These are phyloP conservation scores for Lottia scabra DNA, from an alignment of 2,888 invertebrate genomes.

Conservation along the genomic window DNA sequence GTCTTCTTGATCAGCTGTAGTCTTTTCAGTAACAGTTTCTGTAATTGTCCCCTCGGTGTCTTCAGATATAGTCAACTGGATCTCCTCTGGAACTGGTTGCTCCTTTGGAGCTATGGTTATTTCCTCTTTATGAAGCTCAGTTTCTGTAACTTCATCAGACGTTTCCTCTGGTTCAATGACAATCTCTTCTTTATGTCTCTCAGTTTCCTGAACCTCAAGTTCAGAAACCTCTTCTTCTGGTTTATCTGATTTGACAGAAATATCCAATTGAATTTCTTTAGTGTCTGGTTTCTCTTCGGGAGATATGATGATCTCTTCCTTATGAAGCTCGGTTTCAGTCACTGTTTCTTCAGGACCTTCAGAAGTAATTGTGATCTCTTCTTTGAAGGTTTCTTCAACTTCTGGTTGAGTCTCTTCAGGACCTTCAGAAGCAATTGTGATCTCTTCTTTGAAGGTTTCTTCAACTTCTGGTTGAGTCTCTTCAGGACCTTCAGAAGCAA, in stretches of 20 bases:
- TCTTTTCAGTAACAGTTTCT: conserved; percentile 8
- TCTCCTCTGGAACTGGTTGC: too few relatives aligned
- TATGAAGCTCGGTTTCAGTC: background rate
- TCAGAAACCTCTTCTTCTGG: too few relatives aligned
- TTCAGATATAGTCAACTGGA: too few relatives aligned
- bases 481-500: background rate
- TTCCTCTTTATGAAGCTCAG: background rate
- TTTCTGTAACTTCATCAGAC: background rate
- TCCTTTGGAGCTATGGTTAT: background rate
- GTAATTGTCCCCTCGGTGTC: background rate
- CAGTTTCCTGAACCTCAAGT: too few relatives aligned
- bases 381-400: background rate
- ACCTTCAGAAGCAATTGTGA: too few relatives aligned
- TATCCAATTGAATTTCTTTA: conserved; percentile 4
- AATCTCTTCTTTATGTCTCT: too few relatives aligned
- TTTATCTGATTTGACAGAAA: background rate
- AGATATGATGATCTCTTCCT: background rate
- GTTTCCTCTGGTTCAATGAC: background rate
- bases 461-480: too few relatives aligned
- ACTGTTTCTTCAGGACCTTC: conserved; percentile 1
- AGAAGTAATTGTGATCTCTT: background rate
- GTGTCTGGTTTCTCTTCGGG: conserved; percentile 7
- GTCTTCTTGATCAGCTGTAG: background rate
- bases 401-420: background rate
- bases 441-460: too few relatives aligned